Base-by-base conservation (phyloP, 2,888 invertebrate species). In the Hypselothyrea guttata region DNA sequence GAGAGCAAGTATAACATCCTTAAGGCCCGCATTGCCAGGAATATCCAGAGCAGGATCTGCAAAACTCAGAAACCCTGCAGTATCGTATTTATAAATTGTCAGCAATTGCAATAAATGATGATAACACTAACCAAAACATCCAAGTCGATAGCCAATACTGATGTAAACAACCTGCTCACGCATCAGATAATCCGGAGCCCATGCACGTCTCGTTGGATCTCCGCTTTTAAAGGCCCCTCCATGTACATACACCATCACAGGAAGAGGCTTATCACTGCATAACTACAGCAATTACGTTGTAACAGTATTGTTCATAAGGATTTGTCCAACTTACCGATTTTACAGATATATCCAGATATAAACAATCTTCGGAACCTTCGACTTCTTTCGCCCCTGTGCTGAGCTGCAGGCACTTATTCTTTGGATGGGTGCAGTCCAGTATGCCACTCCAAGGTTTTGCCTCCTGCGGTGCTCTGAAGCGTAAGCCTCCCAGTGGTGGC, bases 21-120 rank as follows among this genome's bases (percentile, higher is more conserved):
- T 91, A 0, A 91, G 78, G 0, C 88, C 91, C 1, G 91, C 91
- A 72, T 92, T 92, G 0, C 91, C 91, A 1, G 91, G 91, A 3
- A 91, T 87, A 1, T 88, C 86, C 1, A 91, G 56, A 0, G 82
- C 67, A 1, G 89, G 83, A 75, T 91, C 91, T 27, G 89, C 78
- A 1, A 91, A 82, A 56, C 88, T 88, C 11, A 91, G 60, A 56
- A 91, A 91, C n/a, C 91, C 91, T 91, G 7, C 0, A n/a, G 7
- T 1, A 7, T 31, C 3, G 15, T n/a, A n/a, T 9, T 13, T 0
- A 0, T 13, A 5, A 28, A 1, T 33, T 0, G 9, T n/a, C 11
- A 40, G 34, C 1, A 7, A 16, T 8, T 13, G n/a, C n/a, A n/a
- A n/a, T n/a, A n/a, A n/a, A n/a, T 1, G 2, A 1, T 30, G 11